Conservation (phyloP, 2,888 invertebrate genomes). For the Phaonia tiefii region DNA sequence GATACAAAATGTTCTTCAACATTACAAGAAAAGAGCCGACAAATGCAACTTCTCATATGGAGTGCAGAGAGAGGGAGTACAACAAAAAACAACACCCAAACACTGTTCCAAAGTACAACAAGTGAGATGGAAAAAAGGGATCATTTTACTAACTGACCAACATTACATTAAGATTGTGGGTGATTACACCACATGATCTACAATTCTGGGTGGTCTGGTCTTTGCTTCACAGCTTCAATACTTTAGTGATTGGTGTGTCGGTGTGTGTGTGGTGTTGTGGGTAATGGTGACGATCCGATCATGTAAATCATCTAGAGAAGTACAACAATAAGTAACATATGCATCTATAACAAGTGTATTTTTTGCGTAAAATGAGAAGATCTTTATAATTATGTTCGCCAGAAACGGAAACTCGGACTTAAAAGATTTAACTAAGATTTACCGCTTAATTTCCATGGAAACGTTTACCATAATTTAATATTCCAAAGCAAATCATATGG, state of each 20-base stretch:
- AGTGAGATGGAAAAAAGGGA: slow-evolving; percentile 22
- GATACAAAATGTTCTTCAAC: slow-evolving; percentile 30
- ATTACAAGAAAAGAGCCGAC: slow-evolving; percentile 41
- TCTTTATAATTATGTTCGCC: too few relatives aligned
- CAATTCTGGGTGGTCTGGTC: slow-evolving; percentile 59
- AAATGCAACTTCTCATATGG: slow-evolving; percentile 33
- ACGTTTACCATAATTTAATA: background rate
- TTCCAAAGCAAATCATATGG: too few relatives aligned
- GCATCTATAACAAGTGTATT: slow-evolving; percentile 51
- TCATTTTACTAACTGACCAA: slow-evolving; percentile 69
- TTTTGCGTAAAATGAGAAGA: slow-evolving; percentile 27
- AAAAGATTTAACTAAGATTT: slow-evolving; percentile 49
- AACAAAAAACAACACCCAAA: background rate
- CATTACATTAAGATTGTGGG: slow-evolving; percentile 70
- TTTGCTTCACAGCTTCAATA: slow-evolving; percentile 24
- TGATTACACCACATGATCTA: slow-evolving; percentile 67
- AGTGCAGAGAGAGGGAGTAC: slow-evolving; percentile 20
- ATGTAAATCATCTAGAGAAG: slow-evolving; percentile 43
- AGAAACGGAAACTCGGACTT: background rate
- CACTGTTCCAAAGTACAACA: slow-evolving; percentile 1
- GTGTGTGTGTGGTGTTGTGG: background rate
- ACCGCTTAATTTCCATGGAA: slow-evolving; percentile 43
- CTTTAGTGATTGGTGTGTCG: background rate
- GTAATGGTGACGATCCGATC: slow-evolving; percentile 29
- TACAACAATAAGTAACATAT: too few relatives aligned